Conservation (phyloP, 2,888 invertebrate genomes). For the Drosophila borealis region DNA sequence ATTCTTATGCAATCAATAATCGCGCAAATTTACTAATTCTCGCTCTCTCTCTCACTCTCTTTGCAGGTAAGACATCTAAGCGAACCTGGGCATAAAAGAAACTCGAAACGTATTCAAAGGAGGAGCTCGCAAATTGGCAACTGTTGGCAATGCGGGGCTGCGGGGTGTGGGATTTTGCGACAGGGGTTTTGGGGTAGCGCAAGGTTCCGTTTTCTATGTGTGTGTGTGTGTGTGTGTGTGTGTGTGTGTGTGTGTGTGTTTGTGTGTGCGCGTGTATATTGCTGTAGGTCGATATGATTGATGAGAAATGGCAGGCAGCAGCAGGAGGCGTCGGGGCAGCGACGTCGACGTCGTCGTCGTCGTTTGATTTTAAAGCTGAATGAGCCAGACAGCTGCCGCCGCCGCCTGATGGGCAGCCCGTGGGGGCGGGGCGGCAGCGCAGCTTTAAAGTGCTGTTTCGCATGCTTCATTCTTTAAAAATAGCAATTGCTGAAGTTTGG, state of each 20-base stretch:
- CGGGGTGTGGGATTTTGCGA: not conserved
- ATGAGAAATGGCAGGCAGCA: conserved; percentile 34
- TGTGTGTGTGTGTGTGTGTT: not conserved
- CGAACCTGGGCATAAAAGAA: conserved; percentile 17
- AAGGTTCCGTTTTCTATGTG: conserved; percentile 13
- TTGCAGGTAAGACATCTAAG: conserved; percentile 69
- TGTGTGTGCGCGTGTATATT: conserved; percentile 25
- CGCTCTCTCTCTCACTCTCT: conserved; percentile 10
- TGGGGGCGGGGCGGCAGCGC: not conserved
- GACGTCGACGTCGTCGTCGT: conserved; percentile 12
- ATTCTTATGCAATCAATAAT: conserved; percentile 13
- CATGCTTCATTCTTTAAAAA: conserved; percentile 56
- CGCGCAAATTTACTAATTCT: conserved; percentile 12
- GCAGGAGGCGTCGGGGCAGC: not conserved
- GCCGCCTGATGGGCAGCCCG: not conserved
- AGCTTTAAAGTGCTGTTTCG: conserved; percentile 45
- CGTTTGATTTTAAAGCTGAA: conserved; percentile 53
- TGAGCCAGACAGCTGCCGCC: conserved; percentile 24
- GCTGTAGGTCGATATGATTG: conserved; percentile 62
- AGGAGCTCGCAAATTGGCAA: conserved; percentile 38
- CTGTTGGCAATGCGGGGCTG: conserved; percentile 14
- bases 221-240: not conserved
- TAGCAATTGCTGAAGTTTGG: conserved; percentile 57
- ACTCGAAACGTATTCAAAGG: conserved; percentile 24
- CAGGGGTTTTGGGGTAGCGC: conserved; percentile 2